Conservation (phyloP, 2,113 vertebrate species). For the Drymodes brunneopygia region DNA sequence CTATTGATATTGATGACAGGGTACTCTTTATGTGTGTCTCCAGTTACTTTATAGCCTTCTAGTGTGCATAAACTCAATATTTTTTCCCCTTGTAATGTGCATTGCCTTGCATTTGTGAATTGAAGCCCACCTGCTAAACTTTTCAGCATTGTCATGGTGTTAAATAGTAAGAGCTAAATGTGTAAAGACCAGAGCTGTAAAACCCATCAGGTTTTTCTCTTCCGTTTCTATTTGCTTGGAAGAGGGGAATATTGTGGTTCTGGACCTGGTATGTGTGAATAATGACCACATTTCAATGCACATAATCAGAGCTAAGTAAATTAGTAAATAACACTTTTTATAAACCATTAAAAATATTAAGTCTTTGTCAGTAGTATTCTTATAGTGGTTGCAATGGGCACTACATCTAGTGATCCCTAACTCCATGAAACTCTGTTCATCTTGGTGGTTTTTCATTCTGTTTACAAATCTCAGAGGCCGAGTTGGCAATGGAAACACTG, state of each 20-base stretch:
- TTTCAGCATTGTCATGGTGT: not conserved
- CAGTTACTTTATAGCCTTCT: not conserved
- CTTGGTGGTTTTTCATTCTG: not conserved
- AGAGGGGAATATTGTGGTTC: too few species aligned
- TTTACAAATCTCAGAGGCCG: not conserved
- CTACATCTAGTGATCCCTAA: not conserved
- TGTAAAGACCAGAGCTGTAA: not conserved
- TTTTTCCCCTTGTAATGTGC: not conserved
- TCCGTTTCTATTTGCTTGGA: not conserved
- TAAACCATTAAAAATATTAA: not conserved
- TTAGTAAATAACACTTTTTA: not conserved
- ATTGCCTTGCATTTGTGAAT: not conserved
- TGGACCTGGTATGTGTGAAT: not conserved
- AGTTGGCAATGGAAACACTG: too few species aligned
- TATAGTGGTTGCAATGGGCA: not conserved
- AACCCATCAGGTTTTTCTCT: not conserved
- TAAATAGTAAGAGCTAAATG: not conserved
- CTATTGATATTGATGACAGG: not conserved
- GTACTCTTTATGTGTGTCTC: not conserved
- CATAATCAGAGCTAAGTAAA: not conserved
- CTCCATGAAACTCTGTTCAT: not conserved
- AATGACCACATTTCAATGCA: not conserved
- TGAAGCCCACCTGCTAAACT: not conserved
- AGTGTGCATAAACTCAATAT: not conserved
- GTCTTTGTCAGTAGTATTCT: not conserved